Percentiles rank a stretch among this genome's conserved stretches.
Evolutionary conservation across 2,888 invertebrate genomes (phyloP).

Genomic region (Nysson spinosus): DNA sequence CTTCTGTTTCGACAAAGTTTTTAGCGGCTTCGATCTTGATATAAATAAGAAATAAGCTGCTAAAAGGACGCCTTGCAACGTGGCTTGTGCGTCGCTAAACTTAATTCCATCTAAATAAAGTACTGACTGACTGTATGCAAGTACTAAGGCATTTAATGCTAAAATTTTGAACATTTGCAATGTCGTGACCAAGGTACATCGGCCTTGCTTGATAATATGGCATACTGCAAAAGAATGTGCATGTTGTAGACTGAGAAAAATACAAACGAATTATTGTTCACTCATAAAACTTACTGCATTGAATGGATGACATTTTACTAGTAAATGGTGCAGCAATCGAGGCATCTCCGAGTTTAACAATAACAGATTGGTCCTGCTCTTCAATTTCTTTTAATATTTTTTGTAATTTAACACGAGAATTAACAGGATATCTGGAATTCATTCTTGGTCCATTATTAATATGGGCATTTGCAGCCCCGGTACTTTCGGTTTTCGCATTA

Average conservation of each 20-base stretch:
- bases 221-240: slow-evolving; percentile 84
- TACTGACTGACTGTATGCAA: slow-evolving; percentile 99
- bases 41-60: slow-evolving; percentile 99
- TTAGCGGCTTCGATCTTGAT: slow-evolving; percentile 97
- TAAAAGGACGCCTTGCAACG: slow-evolving; percentile 95
- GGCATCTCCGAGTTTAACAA: slow-evolving; percentile 98
- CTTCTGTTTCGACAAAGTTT: slow-evolving; percentile 93
- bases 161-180: slow-evolving; percentile 99
- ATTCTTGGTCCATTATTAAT: slow-evolving; percentile 54
- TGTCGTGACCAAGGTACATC: slow-evolving; percentile 99
- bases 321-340: slow-evolving; percentile 99
- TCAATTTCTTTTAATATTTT: slow-evolving; percentile 91
- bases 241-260: no score
- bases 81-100: slow-evolving; percentile 98
- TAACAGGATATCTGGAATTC: slow-evolving; percentile 60
- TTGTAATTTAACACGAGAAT: slow-evolving; percentile 79
- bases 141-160: slow-evolving; percentile 96
- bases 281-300: slow-evolving; percentile 86
- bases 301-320: slow-evolving; percentile 96
- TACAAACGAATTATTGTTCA: neutral
- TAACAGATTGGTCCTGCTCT: slow-evolving; percentile 89
- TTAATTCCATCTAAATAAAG: slow-evolving; percentile 98
- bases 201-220: slow-evolving; percentile 99
- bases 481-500: slow-evolving; percentile 35
- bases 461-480: slow-evolving; percentile 71